These are phyloP conservation scores for Eupeodes latifasciatus DNA, from an alignment of 2,888 invertebrate species.

Conservation along the genomic window DNA sequence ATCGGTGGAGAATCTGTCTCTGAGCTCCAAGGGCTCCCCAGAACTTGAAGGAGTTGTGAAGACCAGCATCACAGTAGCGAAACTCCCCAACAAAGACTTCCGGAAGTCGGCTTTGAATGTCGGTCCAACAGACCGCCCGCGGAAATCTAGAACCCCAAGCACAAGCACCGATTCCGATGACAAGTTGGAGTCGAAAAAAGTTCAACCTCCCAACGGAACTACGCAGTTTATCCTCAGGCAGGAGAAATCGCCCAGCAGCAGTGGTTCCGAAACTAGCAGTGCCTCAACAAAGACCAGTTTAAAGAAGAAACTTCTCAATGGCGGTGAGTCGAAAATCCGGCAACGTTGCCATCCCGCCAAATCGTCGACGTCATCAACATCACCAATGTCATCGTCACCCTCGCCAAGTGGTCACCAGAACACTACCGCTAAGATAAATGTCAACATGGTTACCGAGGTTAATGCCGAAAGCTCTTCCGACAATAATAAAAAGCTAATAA, in stretches of 20 bases:
- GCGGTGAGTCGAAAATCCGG: slow-evolving; percentile 83
- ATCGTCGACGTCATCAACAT: slow-evolving; percentile 78
- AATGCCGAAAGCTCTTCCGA: slow-evolving; percentile 81
- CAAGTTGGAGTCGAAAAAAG: slow-evolving; percentile 68
- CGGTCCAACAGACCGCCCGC: slow-evolving; percentile 84
- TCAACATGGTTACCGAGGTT: slow-evolving; percentile 78
- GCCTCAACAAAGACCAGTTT: slow-evolving; percentile 80
- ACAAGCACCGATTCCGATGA: slow-evolving; percentile 83
- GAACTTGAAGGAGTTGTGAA: slow-evolving; percentile 83
- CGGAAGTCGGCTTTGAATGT: slow-evolving; percentile 90
- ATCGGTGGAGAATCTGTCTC: slow-evolving; percentile 81
- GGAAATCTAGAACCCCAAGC: slow-evolving; percentile 83
- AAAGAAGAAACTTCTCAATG: slow-evolving; percentile 79
- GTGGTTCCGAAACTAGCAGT: slow-evolving; percentile 85
- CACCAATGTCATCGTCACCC: slow-evolving; percentile 83
- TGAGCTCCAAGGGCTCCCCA: slow-evolving; percentile 75
- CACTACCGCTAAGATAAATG: slow-evolving; percentile 83
- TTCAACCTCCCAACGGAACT: slow-evolving; percentile 68
- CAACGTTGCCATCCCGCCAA: slow-evolving; percentile 79
- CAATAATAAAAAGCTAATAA: slow-evolving; percentile 78
- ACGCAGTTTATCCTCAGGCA: slow-evolving; percentile 77
- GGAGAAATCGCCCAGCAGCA: slow-evolving; percentile 84
- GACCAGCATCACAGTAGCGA: slow-evolving; percentile 82
- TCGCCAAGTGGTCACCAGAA: slow-evolving; percentile 84
- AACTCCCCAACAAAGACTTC: slow-evolving; percentile 89